These are phyloP conservation scores for Folsomia manolachei DNA, from an alignment of 2,888 invertebrate species.

Conservation along the genomic window DNA sequence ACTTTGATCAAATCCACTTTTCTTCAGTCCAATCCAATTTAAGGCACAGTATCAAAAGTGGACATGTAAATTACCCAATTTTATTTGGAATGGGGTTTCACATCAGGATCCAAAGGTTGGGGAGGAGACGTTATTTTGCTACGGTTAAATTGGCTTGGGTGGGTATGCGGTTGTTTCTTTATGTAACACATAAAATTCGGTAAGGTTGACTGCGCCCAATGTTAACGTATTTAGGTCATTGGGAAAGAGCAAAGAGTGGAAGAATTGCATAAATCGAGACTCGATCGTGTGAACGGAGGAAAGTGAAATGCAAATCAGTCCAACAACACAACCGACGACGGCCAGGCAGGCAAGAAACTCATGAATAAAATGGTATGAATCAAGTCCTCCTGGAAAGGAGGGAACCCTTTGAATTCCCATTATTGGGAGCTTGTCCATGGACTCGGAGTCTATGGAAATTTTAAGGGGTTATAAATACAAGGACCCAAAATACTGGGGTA, in stretches of 20 bases:
- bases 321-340: neutral
- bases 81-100: neutral
- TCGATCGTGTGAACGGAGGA: neutral
- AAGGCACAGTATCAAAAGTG: neutral
- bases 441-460: no score
- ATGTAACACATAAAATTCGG: neutral
- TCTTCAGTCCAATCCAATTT: neutral
- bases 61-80: conserved; percentile 5
- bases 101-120: neutral
- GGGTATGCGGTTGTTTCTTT: neutral
- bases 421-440: neutral
- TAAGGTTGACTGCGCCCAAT: neutral
- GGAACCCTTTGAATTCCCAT: neutral
- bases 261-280: neutral
- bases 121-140: neutral
- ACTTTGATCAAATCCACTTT: neutral
- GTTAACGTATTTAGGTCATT: neutral
- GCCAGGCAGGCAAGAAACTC: neutral
- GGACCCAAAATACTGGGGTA: no score
- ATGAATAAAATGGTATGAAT: neutral
- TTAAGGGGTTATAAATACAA: no score
- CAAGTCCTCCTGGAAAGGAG: neutral
- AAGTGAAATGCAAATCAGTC: neutral
- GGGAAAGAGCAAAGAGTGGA: neutral
- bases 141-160: no score